Conservation (phyloP, 1,140 invertebrate species). For the Atta cephalotes region DNA sequence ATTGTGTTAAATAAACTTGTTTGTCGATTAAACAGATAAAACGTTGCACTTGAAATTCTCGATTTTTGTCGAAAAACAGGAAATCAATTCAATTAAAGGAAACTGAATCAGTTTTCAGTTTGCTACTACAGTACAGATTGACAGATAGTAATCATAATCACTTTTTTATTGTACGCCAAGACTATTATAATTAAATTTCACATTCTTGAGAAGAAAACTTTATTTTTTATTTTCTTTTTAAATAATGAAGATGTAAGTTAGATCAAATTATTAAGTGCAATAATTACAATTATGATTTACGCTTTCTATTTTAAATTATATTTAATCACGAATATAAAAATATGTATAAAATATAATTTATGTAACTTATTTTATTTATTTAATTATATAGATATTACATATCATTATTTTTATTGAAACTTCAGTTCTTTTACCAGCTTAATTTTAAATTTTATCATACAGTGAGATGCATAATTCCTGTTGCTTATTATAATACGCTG, state of each 20-base stretch:
- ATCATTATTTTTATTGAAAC: background rate
- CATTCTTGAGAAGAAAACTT: background rate
- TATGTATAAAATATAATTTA: background rate
- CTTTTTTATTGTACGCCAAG: slow-evolving; percentile 14
- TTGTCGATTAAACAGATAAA: background rate
- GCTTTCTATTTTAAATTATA: background rate
- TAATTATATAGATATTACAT: background rate
- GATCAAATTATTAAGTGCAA: background rate
- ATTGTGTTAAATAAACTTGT: background rate
- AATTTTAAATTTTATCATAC: background rate
- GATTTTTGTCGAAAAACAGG: background rate
- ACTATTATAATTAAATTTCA: slow-evolving; percentile 16
- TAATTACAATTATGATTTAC: background rate
- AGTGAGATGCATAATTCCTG: background rate
- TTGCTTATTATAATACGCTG: background rate
- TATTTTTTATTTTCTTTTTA: slow-evolving; percentile 12
- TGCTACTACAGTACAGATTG: background rate
- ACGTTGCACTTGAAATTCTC: background rate
- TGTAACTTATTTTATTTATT: background rate
- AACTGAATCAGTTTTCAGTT: slow-evolving; percentile 33
- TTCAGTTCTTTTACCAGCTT: background rate
- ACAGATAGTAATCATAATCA: slow-evolving; percentile 2
- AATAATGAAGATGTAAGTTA: background rate
- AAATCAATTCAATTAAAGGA: slow-evolving; percentile 17
- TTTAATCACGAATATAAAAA: background rate